Evolutionary conservation across 2,888 invertebrate genomes (phyloP).

Genomic region (Uropetala carovei): DNA sequence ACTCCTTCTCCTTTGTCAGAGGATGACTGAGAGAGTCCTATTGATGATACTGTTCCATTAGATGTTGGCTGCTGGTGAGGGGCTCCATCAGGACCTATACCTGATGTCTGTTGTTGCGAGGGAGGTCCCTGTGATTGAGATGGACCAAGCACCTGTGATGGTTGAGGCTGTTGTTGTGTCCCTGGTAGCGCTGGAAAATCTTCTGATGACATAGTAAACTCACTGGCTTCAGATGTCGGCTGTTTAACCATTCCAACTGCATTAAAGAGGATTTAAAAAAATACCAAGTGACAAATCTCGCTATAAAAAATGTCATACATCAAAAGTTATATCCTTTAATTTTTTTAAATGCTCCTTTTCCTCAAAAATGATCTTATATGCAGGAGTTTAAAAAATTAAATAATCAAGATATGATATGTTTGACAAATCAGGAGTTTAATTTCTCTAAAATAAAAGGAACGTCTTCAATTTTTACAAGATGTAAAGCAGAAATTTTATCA

Average conservation of each 20-base stretch:
- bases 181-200: constrained; percentile 99
- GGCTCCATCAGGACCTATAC: constrained; percentile 48
- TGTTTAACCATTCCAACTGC: constrained; percentile 96
- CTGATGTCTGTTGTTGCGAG: constrained; percentile 43
- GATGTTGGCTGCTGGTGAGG: constrained; percentile 49
- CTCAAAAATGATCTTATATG: too few relatives aligned
- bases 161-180: constrained; percentile 78
- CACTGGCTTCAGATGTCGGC: constrained; percentile 93
- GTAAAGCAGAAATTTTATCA: too few relatives aligned
- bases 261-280: constrained; percentile 69
- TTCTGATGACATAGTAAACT: constrained; percentile 98
- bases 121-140: constrained; percentile 44
- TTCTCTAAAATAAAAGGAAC: too few relatives aligned
- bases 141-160: constrained; percentile 43
- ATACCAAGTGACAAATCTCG: constrained; percentile 68
- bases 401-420: too few relatives aligned
- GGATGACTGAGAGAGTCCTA: constrained; percentile 58
- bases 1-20: constrained; percentile 66
- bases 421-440: too few relatives aligned
- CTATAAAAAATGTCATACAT: too few relatives aligned
- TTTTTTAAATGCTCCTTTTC: too few relatives aligned
- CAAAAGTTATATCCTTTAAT: too few relatives aligned
- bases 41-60: constrained; percentile 53
- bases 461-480: too few relatives aligned
- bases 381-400: too few relatives aligned